phyloP scores from a whole-genome alignment of 1,140 invertebrate species.

The Caenorhabditis inopinata region DNA sequence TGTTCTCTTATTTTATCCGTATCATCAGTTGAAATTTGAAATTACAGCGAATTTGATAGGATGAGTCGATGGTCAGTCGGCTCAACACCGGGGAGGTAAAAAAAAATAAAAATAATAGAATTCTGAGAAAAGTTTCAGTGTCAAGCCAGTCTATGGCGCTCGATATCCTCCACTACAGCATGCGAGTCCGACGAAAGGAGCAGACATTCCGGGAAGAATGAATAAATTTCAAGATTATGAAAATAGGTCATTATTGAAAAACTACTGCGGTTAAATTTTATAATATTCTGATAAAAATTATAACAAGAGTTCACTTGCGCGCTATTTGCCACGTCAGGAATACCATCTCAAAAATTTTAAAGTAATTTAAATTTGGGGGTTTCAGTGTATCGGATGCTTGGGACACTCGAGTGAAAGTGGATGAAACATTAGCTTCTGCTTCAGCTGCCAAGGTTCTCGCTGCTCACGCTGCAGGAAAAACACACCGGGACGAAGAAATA shows the following conservation, averaged over 20 bases:
- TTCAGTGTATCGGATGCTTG: conserved; percentile 48
- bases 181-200: conserved; percentile 25
- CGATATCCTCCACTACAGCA: conserved; percentile 43
- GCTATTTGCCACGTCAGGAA: neutral
- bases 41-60: conserved; percentile 16
- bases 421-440: conserved; percentile 34
- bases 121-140: neutral
- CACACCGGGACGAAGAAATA: conserved; percentile 37
- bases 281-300: too few species aligned
- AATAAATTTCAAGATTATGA: conserved; percentile 46
- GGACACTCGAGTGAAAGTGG: conserved; percentile 19
- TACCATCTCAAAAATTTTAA: neutral
- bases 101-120: neutral
- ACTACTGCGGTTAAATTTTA: too few species aligned
- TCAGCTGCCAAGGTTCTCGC: conserved; percentile 40
- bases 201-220: neutral
- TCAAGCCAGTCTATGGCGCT: conserved; percentile 43
- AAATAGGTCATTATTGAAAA: conserved; percentile 31
- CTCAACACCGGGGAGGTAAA: conserved; percentile 12
- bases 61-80: conserved; percentile 29
- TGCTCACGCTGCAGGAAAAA: conserved; percentile 36
- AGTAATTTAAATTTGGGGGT: neutral
- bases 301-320: neutral
- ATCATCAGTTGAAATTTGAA: neutral
- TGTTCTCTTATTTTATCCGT: neutral